Evolutionary conservation across 2,113 vertebrate species (phyloP).

Genomic region (Nothocercus nigrocapillus): DNA sequence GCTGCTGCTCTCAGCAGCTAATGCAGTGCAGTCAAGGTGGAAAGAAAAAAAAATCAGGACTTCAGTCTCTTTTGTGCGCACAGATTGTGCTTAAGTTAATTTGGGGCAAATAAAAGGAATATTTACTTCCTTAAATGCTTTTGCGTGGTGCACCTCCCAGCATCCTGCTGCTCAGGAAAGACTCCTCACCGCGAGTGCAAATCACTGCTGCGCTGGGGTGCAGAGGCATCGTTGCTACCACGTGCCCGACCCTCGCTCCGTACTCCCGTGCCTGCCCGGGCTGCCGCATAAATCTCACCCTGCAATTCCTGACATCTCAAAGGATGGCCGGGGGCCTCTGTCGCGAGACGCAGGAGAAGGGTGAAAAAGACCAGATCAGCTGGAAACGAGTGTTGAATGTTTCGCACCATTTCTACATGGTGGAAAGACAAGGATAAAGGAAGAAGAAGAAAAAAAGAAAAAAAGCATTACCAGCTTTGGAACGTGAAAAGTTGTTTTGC

Average conservation of each 20-base stretch:
- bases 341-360: neutral
- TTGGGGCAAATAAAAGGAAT: neutral
- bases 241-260: neutral
- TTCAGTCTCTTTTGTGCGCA: neutral
- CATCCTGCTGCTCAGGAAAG: neutral
- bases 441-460: neutral
- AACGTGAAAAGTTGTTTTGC: neutral
- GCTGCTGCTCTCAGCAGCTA: constrained; percentile 8
- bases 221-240: constrained; percentile 23
- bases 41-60: constrained; percentile 29
- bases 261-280: constrained; percentile 13
- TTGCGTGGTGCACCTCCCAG: fast-evolving
- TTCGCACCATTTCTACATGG: neutral
- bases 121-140: neutral
- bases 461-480: neutral
- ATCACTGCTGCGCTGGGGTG: neutral
- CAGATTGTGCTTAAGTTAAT: neutral
- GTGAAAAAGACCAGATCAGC: constrained; percentile 46
- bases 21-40: neutral
- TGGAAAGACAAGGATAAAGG: neutral
- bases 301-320: constrained; percentile 34
- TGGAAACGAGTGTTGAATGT: constrained; percentile 6
- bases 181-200: neutral
- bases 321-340: neutral
- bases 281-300: constrained; percentile 39